Base-by-base conservation (phyloP, 2,113 vertebrate genomes). In the Nipponia nippon region DNA sequence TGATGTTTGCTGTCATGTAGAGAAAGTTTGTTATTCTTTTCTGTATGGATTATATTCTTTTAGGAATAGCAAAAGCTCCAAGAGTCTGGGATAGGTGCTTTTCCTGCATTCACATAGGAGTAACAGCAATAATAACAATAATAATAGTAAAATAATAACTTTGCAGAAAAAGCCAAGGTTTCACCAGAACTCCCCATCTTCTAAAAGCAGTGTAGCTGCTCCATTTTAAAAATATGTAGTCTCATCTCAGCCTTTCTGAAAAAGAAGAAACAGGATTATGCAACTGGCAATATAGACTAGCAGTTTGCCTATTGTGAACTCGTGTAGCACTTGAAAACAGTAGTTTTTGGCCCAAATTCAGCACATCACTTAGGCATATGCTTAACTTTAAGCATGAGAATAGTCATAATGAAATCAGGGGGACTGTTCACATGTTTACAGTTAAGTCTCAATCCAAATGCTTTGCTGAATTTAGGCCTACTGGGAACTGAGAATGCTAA, bases 21-120 rank as follows among this genome's bases (percentile, higher is more conserved):
- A 62, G 93, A 90, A 42, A 95, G 96, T 97, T 97, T 97, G 97
- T 97, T 97, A 84, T 97, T 97, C 92, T 96, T 97, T 96, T 81
- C 79, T 21, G 23, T 93, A 78, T 83, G 72, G 95, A 87, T 97
- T 96, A 95, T 97, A 81, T 95, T 97, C 94, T 97, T 97, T 97
- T 65, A 95, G 92, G 83, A 93, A 81, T 50, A 93, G 88, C 85
- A 87, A 73, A 77, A 75, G 13, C 62, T 93, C 55, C 40, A 40
- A 83, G 83, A 90, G 93, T 97, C 95, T 97, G 97, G 92, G 97
- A 97, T 97, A 95, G 97, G 97, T 97, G 52, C 95, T 92, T 87
- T 95, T 95, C 86, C 63, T 81, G 38, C 86, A 93, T 97, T 97
- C 96, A 94, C 97, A 97, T 71, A 93, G 90, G 83, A 95, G 61